A percentile compares a stretch with the other conserved stretches of the same genome.
phyloP scores from a whole-genome alignment of 2,113 vertebrate genomes.

The Eurystomus gularis region DNA sequence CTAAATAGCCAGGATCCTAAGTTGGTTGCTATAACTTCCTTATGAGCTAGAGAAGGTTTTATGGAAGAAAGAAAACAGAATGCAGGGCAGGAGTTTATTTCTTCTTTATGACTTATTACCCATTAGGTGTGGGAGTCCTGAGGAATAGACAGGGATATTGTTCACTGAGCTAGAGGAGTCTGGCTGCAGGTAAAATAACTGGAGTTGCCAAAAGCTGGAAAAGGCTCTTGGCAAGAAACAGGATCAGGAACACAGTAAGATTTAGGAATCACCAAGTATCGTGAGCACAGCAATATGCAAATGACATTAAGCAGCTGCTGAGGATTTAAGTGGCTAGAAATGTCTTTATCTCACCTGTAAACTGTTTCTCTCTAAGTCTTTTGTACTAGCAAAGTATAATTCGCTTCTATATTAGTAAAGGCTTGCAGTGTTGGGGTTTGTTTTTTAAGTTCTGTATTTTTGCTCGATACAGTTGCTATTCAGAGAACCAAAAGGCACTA shows the following conservation, averaged over 20 bases:
- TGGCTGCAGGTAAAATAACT: background rate
- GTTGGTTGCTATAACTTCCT: background rate
- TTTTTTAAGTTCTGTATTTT: background rate
- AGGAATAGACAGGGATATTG: background rate
- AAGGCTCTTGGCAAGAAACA: background rate
- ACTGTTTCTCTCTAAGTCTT: background rate
- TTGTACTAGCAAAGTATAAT: background rate
- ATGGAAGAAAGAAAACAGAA: background rate
- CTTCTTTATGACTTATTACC: background rate
- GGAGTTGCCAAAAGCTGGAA: background rate
- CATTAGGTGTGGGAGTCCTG: background rate
- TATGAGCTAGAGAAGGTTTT: background rate
- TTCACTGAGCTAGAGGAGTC: background rate
- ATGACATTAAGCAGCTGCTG: background rate
- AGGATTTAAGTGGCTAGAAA: background rate
- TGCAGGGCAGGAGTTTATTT: background rate
- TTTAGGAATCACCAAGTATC: background rate
- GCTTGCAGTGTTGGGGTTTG: accelerated
- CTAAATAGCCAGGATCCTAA: background rate
- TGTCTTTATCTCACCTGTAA: background rate
- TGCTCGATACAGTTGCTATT: background rate
- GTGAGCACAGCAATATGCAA: background rate
- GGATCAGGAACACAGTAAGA: background rate
- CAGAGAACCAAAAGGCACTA: background rate
- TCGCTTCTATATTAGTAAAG: background rate